Conservation (phyloP, 2,797 vertebrate genomes). For the Anas acuta region DNA sequence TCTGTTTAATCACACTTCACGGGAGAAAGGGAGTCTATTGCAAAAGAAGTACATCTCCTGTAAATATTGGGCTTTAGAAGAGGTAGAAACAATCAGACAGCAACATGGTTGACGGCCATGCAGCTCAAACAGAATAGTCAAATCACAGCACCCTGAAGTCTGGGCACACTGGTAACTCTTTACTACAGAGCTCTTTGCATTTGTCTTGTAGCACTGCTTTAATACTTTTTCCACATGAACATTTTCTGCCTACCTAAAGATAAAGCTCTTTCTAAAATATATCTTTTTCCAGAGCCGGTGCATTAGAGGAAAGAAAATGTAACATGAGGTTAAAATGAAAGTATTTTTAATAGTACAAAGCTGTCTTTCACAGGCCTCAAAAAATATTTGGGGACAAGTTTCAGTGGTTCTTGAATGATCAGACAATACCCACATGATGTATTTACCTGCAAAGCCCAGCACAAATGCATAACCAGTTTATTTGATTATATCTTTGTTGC, state of each 20-base stretch:
- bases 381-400: background rate
- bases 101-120: background rate
- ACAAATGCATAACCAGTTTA: background rate
- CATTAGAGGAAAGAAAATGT: background rate
- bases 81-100: background rate
- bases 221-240: background rate
- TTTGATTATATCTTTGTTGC: background rate
- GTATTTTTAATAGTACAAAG: background rate
- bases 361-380: background rate
- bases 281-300: background rate
- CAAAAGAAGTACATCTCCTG: background rate
- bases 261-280: background rate
- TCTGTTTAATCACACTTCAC: background rate
- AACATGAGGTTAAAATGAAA: background rate
- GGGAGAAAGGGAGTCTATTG: background rate
- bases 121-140: background rate
- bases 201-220: background rate
- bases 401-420: background rate
- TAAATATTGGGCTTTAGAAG: background rate
- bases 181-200: background rate
- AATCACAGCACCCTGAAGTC: background rate
- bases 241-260: background rate
- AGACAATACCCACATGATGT: too few relatives aligned
- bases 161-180: background rate
- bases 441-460: background rate